A percentile compares a stretch with the other conserved stretches of the same genome.
phyloP scores from a whole-genome alignment of 2,113 vertebrate genomes.

The Craseonycteris thonglongyai region DNA sequence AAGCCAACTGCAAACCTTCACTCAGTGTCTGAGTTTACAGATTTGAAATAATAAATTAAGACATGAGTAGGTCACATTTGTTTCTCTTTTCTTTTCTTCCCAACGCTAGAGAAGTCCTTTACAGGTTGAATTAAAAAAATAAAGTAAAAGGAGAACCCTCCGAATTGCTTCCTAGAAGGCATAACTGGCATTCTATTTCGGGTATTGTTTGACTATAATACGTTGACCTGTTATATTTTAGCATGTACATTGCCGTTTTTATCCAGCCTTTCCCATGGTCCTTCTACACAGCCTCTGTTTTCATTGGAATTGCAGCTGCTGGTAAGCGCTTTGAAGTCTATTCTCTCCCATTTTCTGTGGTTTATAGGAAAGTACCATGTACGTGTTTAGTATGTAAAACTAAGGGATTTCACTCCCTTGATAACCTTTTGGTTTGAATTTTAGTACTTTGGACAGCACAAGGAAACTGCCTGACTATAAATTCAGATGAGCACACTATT shows the following conservation, averaged over 20 bases:
- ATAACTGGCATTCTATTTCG: background rate
- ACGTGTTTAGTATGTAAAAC: background rate
- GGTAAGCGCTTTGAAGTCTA: slow-evolving; percentile 82
- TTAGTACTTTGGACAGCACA: slow-evolving; percentile 98
- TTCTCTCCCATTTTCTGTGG: background rate
- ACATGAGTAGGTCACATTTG: background rate
- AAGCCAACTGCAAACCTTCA: background rate
- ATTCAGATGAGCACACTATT: slow-evolving; percentile 92
- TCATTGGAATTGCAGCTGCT: slow-evolving; percentile 94
- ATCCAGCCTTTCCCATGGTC: slow-evolving; percentile 92
- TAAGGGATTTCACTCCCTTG: background rate
- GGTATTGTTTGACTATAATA: slow-evolving; percentile 47
- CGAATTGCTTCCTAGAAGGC: background rate
- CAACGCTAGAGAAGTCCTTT: background rate
- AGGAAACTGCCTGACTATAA: slow-evolving; percentile 93
- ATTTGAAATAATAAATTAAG: background rate
- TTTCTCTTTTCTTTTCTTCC: background rate
- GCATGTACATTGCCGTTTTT: slow-evolving; percentile 96
- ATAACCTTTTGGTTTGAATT: slow-evolving; percentile 42
- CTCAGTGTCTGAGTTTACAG: background rate
- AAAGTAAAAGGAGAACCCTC: background rate
- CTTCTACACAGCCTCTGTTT: slow-evolving; percentile 95
- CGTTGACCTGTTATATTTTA: slow-evolving; percentile 78
- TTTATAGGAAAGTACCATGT: background rate
- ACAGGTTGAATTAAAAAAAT: background rate